phyloP scores from a whole-genome alignment of 2,797 vertebrate genomes.

The Tamandua tetradactyla region DNA sequence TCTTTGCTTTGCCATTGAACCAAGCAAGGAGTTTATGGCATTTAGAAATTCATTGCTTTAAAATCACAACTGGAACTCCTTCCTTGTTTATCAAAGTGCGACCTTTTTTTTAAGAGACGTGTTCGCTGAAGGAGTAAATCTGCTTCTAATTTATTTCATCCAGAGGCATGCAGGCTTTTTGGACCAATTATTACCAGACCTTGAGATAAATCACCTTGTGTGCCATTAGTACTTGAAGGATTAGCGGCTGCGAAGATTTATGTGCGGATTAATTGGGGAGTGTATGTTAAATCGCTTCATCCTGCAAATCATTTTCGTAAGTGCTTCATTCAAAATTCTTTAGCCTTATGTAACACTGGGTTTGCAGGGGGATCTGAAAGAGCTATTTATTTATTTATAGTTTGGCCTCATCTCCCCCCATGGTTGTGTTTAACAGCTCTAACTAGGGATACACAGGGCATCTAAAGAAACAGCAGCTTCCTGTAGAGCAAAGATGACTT shows the following conservation, averaged over 20 bases:
- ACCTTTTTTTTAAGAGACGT: constrained; percentile 44
- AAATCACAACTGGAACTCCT: background rate
- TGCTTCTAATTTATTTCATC: constrained; percentile 57
- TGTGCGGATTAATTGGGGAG: constrained; percentile 90
- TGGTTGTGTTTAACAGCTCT: constrained; percentile 31
- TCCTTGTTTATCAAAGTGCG: constrained; percentile 12
- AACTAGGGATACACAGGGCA: background rate
- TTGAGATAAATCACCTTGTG: constrained; percentile 82
- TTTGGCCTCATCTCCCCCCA: background rate
- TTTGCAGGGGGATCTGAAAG: constrained; percentile 79
- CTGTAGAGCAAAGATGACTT: constrained; percentile 68
- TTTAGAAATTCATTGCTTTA: background rate
- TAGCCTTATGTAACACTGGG: constrained; percentile 91
- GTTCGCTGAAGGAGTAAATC: constrained; percentile 50
- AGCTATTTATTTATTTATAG: constrained; percentile 67
- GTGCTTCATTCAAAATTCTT: constrained; percentile 90
- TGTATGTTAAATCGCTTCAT: constrained; percentile 89
- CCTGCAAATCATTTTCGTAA: constrained; percentile 90
- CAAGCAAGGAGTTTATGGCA: background rate
- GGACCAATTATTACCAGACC: constrained; percentile 73
- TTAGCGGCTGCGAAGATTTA: constrained; percentile 88
- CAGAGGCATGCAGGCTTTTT: constrained; percentile 72
- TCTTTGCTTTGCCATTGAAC: constrained; percentile 12
- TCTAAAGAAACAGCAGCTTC: constrained; percentile 69
- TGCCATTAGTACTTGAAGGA: constrained; percentile 85